phyloP scores from a whole-genome alignment of 2,113 vertebrate genomes.

The Dendropsophus ebraccatus region DNA sequence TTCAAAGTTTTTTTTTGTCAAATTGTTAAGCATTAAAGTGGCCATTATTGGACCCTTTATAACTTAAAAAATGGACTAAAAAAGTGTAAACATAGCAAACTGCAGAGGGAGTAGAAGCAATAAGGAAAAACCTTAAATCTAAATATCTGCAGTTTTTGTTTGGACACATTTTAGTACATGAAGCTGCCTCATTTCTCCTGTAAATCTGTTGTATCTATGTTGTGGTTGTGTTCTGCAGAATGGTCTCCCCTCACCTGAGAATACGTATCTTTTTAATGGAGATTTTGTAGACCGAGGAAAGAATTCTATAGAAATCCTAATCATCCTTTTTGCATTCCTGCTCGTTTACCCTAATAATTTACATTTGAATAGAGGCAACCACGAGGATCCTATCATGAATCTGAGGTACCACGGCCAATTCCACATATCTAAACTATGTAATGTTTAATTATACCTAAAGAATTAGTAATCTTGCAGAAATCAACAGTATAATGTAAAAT shows the following conservation, averaged over 20 bases:
- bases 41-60: no score
- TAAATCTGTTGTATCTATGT: not conserved
- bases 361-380: conserved; percentile 94
- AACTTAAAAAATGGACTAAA: no score
- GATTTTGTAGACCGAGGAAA: conserved; percentile 96
- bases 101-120: no score
- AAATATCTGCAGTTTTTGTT: not conserved
- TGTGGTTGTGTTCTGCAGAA: conserved; percentile 77
- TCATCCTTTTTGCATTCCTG: conserved; percentile 88
- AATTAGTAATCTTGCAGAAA: no score
- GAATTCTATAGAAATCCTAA: conserved; percentile 88
- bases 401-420: conserved; percentile 75
- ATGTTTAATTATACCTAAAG: conserved; percentile 2
- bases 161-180: not conserved
- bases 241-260: conserved; percentile 88
- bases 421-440: not conserved
- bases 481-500: no score
- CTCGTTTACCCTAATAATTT: conserved; percentile 90
- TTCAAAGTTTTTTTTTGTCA: no score
- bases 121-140: no score
- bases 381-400: conserved; percentile 96
- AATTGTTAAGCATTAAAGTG: no score
- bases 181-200: not conserved
- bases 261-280: conserved; percentile 92
- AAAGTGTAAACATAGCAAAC: no score